Evolutionary conservation across 1,140 invertebrate species (phyloP).

Genomic region (Hyposmocoma kahamanoa): DNA sequence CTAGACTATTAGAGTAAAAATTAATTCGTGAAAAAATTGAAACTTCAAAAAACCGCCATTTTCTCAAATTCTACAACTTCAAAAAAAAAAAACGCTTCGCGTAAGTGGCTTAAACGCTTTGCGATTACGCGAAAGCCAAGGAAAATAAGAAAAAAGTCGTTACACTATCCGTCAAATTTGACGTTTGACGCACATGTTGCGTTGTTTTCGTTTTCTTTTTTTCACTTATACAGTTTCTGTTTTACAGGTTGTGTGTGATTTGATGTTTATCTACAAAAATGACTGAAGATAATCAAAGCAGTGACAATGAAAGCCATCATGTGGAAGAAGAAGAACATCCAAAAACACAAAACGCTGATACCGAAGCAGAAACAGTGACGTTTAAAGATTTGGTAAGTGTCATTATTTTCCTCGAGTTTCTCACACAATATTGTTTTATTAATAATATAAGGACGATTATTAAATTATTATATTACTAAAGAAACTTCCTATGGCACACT

Average conservation of each 20-base stretch:
- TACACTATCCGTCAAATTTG: not conserved
- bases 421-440: too few species aligned
- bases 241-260: not conserved
- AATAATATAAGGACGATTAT: too few species aligned
- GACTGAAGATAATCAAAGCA: slow-evolving; percentile 44
- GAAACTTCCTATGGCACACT: too few species aligned
- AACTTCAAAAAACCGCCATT: too few species aligned
- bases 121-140: too few species aligned
- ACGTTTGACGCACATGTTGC: not conserved
- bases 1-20: too few species aligned
- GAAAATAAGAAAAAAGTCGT: too few species aligned
- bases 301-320: slow-evolving; percentile 32
- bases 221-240: not conserved
- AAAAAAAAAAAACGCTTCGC: too few species aligned
- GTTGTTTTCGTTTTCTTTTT: not conserved
- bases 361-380: slow-evolving; percentile 58
- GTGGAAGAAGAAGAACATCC: slow-evolving; percentile 27
- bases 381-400: slow-evolving; percentile 78
- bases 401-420: slow-evolving; percentile 2
- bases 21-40: too few species aligned
- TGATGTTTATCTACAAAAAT: slow-evolving; percentile 24
- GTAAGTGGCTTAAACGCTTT: too few species aligned
- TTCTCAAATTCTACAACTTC: too few species aligned
- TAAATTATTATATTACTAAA: too few species aligned
- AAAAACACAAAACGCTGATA: slow-evolving; percentile 19